phyloP scores from a whole-genome alignment of 2,888 invertebrate species.

The Eupithecia subumbrata region DNA sequence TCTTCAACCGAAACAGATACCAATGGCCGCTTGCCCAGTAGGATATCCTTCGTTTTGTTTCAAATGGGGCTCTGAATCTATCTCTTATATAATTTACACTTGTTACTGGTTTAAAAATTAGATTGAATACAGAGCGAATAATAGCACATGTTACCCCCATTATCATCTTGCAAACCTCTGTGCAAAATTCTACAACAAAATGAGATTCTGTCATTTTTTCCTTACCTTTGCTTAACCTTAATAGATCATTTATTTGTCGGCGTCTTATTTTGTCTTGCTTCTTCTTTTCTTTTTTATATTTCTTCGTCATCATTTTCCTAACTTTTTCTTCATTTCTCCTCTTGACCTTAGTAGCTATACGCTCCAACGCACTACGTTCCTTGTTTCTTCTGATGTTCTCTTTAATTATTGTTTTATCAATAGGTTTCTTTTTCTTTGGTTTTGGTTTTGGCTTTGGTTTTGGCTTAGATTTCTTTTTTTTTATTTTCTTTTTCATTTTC shows the following conservation, averaged over 20 bases:
- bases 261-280: conserved; percentile 38
- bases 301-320: conserved; percentile 33
- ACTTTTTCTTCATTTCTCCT: conserved; percentile 28
- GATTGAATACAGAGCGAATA: conserved; percentile 33
- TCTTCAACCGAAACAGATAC: conserved; percentile 51
- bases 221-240: conserved; percentile 42
- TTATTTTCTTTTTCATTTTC: not conserved
- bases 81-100: conserved; percentile 47
- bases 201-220: conserved; percentile 47
- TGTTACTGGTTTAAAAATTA: conserved; percentile 50
- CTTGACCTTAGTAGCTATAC: conserved; percentile 16
- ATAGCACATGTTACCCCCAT: conserved; percentile 31
- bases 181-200: conserved; percentile 49
- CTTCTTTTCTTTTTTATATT: conserved; percentile 43
- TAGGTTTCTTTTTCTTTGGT: not conserved
- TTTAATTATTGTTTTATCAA: not conserved
- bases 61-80: conserved; percentile 46
- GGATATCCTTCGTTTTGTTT: conserved; percentile 44
- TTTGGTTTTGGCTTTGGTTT: not conserved
- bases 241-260: conserved; percentile 43
- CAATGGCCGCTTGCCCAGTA: conserved; percentile 45
- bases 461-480: not conserved
- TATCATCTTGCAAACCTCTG: conserved; percentile 42
- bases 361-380: not conserved
- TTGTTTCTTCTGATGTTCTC: not conserved